phyloP scores from a whole-genome alignment of 2,888 invertebrate species.

The Drosophila multiciliata region DNA sequence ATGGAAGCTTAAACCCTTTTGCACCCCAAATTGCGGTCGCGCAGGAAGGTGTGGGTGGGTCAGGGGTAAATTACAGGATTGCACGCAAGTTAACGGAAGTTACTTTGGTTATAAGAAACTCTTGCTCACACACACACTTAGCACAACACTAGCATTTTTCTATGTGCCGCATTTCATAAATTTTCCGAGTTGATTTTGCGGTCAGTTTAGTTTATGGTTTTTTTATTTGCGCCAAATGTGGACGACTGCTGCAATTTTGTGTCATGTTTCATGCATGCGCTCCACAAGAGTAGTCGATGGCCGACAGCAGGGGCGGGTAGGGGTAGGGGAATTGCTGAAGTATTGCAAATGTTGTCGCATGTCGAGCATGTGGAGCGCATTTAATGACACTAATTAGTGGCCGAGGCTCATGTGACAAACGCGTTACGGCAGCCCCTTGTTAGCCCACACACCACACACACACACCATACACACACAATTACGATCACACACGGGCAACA shows the following conservation, averaged over 20 bases:
- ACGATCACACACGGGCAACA: conserved; percentile 1
- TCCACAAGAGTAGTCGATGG: conserved; percentile 18
- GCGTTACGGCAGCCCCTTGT: conserved; percentile 63
- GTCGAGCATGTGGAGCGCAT: conserved; percentile 79
- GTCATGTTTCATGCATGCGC: conserved; percentile 65
- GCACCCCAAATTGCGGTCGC: conserved; percentile 67
- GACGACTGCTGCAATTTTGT: conserved; percentile 59
- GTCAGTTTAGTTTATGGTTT: conserved; percentile 74
- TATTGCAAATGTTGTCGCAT: conserved; percentile 68
- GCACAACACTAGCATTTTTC: conserved; percentile 32
- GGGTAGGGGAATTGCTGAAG: not conserved
- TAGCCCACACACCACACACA: not conserved
- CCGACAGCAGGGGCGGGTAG: not conserved
- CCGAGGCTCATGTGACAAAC: conserved; percentile 84
- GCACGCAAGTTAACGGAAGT: conserved; percentile 77
- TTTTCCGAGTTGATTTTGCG: conserved; percentile 57
- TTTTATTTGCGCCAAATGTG: conserved; percentile 63
- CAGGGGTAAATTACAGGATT: conserved; percentile 65
- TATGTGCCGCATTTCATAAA: not conserved
- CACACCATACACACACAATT: not conserved
- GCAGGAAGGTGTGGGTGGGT: not conserved
- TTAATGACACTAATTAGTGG: conserved; percentile 85
- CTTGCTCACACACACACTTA: conserved; percentile 14
- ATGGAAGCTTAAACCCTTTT: conserved; percentile 70
- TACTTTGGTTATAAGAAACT: conserved; percentile 53